Evolutionary conservation across 2,888 invertebrate species (phyloP), one percentile per base, ranked within the genome.

Genomic region (Zhuqinia jingwanae): DNA sequence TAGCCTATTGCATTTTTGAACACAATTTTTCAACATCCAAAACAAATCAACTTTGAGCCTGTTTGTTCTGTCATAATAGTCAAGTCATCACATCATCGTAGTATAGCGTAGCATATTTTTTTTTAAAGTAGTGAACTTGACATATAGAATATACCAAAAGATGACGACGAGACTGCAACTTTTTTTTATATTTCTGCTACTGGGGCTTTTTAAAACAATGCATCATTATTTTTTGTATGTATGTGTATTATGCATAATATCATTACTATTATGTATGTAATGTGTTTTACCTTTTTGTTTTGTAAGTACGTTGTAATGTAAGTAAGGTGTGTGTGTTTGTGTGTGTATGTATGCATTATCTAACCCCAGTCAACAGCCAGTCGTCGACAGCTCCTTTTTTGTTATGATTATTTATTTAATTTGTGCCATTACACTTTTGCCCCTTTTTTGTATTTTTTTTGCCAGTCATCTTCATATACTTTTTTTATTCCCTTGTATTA

Each of bases 131-230:
- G 56, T 80, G 79, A 80, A 80, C 79, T 68, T 80, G 79, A 80
- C 68, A 80, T 20, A 53, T 20, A 79, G 53, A 20, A 53, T 53
- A 17, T 75, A 15, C n/a, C n/a, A n/a, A n/a, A 30, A 53, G 1
- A 20, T 22, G 0, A 25, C 27, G 2, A 8, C 63, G n/a, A 25
- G 42, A 11, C 30, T 27, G 53, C 70, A 81, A 36, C 36, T 36
- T 36, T n/a, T n/a, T n/a, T n/a, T n/a, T n/a, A n/a, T n/a, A n/a
- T n/a, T n/a, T n/a, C n/a, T n/a, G 8, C 36, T 36, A 36, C 36
- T 81, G 63, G 75, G 75, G 75, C 75, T 82, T 82, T 82, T 20
- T 82, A 75, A 81, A 81, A 81, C 68, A 81, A 70, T 80, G 36
- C 65, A 20, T 30, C 45, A 45, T n/a, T 25, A 22, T 36, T 47